Percentiles rank a stretch among this genome's conserved stretches.
Conservation (phyloP, 2,797 vertebrate genomes). For the Mareca strepera region DNA sequence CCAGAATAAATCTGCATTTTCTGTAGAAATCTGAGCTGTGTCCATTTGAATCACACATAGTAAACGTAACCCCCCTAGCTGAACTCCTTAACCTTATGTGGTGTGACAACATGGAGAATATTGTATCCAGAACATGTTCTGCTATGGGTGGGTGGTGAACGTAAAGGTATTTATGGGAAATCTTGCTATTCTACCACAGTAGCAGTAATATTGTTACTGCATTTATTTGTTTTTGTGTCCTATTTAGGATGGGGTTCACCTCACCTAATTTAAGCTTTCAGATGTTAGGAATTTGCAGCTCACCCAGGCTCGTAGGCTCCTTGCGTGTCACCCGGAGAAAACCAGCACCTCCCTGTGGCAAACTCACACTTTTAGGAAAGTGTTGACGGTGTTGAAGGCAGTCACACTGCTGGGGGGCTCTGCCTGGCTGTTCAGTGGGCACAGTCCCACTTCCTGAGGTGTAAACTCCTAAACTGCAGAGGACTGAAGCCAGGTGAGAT, state of each 20-base stretch:
- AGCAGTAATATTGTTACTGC: neutral
- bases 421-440: neutral
- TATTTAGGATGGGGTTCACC: neutral
- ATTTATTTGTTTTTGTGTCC: neutral
- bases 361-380: neutral
- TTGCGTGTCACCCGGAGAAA: neutral
- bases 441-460: neutral
- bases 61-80: neutral
- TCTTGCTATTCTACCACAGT: neutral
- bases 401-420: neutral
- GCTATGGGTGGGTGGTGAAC: neutral
- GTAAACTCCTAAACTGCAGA: neutral
- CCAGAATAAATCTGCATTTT: constrained; percentile 35
- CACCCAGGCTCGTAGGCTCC: neutral
- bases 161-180: neutral
- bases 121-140: constrained; percentile 1
- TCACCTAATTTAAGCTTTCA: neutral
- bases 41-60: constrained; percentile 29
- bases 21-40: constrained; percentile 21
- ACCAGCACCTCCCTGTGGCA: neutral
- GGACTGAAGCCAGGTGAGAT: neutral
- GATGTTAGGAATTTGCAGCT: neutral
- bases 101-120: constrained; percentile 29
- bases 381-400: neutral
- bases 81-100: constrained; percentile 30